phyloP scores from a whole-genome alignment of 1,140 invertebrate genomes.

The Ips nitidus region DNA sequence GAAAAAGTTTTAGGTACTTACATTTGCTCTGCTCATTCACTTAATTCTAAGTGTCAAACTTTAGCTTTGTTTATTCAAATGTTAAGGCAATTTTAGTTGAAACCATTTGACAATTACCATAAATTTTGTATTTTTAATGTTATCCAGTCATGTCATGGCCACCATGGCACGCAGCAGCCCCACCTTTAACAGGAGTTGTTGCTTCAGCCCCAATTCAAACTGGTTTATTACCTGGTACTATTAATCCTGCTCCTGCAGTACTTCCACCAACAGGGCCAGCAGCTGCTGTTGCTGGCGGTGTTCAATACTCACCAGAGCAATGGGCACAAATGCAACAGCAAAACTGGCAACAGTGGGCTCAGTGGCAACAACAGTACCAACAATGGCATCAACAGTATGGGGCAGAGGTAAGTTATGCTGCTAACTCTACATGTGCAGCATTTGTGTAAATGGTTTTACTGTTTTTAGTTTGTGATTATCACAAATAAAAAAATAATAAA shows the following conservation, averaged over 20 bases:
- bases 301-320: conserved; percentile 68
- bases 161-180: conserved; percentile 3
- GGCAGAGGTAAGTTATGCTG: conserved; percentile 61
- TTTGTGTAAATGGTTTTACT: background rate
- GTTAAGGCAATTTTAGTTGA: too few species aligned
- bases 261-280: conserved; percentile 11
- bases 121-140: background rate
- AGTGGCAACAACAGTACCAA: conserved; percentile 81
- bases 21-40: too few species aligned
- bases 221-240: conserved; percentile 14
- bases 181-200: conserved; percentile 18
- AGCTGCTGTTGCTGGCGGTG: conserved; percentile 52
- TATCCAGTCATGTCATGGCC: conserved; percentile 6
- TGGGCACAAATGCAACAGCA: conserved; percentile 69
- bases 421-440: background rate
- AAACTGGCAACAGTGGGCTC: conserved; percentile 81
- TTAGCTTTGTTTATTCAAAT: too few species aligned
- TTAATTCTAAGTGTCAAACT: too few species aligned
- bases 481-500: too few species aligned
- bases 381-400: conserved; percentile 83
- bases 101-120: too few species aligned
- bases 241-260: conserved; percentile 31
- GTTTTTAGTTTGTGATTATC: too few species aligned
- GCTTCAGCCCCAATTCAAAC: conserved; percentile 22
- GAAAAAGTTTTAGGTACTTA: too few species aligned